A percentile compares a stretch with the other conserved stretches of the same genome.
Conservation (phyloP, 1,140 invertebrate species). For the Thaumatotibia leucotreta region DNA sequence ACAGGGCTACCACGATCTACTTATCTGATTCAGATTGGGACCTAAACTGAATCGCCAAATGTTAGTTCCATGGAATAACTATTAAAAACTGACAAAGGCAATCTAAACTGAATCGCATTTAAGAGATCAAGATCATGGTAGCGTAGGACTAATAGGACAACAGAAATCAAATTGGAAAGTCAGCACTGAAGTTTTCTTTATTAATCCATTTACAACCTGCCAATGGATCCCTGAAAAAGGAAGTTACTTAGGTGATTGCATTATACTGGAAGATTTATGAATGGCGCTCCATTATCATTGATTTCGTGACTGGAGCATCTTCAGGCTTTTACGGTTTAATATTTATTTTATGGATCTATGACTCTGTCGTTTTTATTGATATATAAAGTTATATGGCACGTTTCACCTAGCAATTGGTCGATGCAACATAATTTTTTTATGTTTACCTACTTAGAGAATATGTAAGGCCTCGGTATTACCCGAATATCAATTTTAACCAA, state of each 20-base stretch:
- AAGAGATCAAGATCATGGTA: too few relatives aligned
- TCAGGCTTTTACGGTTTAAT: neutral
- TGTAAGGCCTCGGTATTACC: too few relatives aligned
- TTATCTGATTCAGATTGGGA: too few relatives aligned
- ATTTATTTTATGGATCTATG: neutral
- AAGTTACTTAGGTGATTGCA: constrained; percentile 5
- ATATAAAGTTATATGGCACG: neutral
- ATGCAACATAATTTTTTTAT: neutral
- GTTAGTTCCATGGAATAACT: too few relatives aligned
- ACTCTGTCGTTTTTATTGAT: neutral
- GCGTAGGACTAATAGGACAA: too few relatives aligned
- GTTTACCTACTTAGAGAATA: neutral
- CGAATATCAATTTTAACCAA: too few relatives aligned
- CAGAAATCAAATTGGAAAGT: neutral
- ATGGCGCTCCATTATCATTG: neutral
- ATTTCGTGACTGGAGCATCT: neutral
- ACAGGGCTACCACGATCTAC: too few relatives aligned
- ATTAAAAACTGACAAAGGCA: too few relatives aligned
- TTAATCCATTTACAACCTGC: neutral
- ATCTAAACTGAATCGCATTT: too few relatives aligned
- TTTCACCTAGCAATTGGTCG: neutral
- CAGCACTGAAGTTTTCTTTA: neutral
- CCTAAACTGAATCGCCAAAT: too few relatives aligned
- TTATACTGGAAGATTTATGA: constrained; percentile 11
- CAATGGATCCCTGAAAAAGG: neutral